Evolutionary conservation across 1,140 invertebrate species (phyloP).

Genomic region (Cydia pomonella): DNA sequence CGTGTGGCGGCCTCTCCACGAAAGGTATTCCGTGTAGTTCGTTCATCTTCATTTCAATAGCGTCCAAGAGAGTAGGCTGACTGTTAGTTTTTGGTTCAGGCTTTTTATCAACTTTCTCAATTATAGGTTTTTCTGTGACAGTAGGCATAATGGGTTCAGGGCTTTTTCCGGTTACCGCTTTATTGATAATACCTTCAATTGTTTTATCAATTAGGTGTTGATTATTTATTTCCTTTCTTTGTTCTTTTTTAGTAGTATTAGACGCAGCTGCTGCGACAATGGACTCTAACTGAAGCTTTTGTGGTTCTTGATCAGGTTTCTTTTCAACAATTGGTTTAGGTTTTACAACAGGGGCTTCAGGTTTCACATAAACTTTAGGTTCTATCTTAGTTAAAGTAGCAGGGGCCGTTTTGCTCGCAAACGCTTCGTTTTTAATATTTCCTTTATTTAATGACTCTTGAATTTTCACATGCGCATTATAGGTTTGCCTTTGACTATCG

Average conservation of each 20-base stretch:
- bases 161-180: slow-evolving; percentile 47
- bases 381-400: slow-evolving; percentile 38
- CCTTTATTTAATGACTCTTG: slow-evolving; percentile 45
- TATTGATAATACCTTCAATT: slow-evolving; percentile 70
- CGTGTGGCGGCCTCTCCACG: slow-evolving; percentile 59
- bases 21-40: slow-evolving; percentile 70
- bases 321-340: slow-evolving; percentile 40
- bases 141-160: slow-evolving; percentile 29
- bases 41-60: slow-evolving; percentile 75
- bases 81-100: neutral
- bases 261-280: slow-evolving; percentile 29
- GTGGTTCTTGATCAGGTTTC: slow-evolving; percentile 39
- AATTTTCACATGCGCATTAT: slow-evolving; percentile 50
- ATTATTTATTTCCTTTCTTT: slow-evolving; percentile 60
- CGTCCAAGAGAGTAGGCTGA: slow-evolving; percentile 51
- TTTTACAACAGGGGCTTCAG: slow-evolving; percentile 36
- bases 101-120: neutral
- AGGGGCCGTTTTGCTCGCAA: slow-evolving; percentile 31
- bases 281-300: slow-evolving; percentile 37
- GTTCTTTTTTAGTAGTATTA: slow-evolving; percentile 46
- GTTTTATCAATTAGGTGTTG: slow-evolving; percentile 74
- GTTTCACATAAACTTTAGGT: slow-evolving; percentile 40
- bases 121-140: neutral
- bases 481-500: slow-evolving; percentile 67
- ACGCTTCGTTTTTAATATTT: slow-evolving; percentile 53